Percentiles rank a stretch among this genome's conserved stretches.
These are phyloP conservation scores for Mus pahari DNA, from an alignment of 2,113 vertebrate species.

Conservation along the genomic window DNA sequence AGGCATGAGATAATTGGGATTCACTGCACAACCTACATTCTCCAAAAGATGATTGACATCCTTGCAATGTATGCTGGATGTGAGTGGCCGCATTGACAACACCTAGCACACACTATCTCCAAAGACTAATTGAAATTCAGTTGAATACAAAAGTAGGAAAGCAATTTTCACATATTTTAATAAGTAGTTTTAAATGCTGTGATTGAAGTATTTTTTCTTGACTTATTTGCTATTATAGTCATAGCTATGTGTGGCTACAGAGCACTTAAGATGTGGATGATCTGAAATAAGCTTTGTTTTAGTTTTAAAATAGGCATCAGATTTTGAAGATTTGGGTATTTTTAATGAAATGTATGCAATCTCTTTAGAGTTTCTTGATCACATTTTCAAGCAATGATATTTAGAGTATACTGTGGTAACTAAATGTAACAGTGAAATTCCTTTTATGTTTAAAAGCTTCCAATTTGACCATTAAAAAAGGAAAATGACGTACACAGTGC, in stretches of 20 bases:
- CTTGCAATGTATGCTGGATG: conserved; percentile 1
- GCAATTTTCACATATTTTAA: not conserved
- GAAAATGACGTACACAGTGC: not conserved
- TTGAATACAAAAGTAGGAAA: conserved; percentile 27
- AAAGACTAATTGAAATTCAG: conserved; percentile 65
- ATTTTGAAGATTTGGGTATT: not conserved
- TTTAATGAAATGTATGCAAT: not conserved
- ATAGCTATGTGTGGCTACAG: not conserved
- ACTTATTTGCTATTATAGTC: not conserved
- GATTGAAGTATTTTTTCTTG: conserved; percentile 10
- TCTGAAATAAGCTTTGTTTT: not conserved
- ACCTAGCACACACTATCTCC: conserved; percentile 39
- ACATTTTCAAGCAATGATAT: conserved; percentile 28
- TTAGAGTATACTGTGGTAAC: not conserved
- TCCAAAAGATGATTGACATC: conserved; percentile 67
- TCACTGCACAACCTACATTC: conserved; percentile 49
- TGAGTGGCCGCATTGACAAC: conserved; percentile 64
- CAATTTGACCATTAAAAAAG: conserved; percentile 10
- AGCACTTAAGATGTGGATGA: not conserved
- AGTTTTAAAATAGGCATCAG: not conserved
- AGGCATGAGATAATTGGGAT: conserved; percentile 65
- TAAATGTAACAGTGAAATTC: conserved; percentile 33
- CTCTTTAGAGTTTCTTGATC: not conserved
- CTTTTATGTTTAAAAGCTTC: not conserved
- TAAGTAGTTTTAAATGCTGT: not conserved